Evolutionary conservation across 2,113 vertebrate species (phyloP).

Genomic region (Leiothrix lutea): DNA sequence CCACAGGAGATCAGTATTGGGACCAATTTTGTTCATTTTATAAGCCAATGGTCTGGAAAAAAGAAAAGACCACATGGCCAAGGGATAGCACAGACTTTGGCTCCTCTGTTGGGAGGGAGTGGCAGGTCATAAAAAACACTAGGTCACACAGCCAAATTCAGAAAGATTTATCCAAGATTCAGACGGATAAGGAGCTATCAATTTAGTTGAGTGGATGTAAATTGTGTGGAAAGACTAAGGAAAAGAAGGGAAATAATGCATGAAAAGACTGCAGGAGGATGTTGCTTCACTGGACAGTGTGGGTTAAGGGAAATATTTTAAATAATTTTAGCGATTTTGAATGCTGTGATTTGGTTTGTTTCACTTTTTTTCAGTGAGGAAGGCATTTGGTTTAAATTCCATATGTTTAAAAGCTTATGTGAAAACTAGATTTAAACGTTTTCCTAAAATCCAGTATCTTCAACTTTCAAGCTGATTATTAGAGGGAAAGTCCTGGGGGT

Average conservation of each 20-base stretch:
- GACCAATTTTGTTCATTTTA: slow-evolving; percentile 65
- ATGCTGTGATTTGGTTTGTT: not conserved
- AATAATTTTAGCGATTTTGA: not conserved
- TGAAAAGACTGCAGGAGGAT: not conserved
- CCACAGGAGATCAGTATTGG: slow-evolving; percentile 23
- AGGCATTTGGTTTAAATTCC: not conserved
- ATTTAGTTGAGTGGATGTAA: not conserved
- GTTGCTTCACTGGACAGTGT: not conserved
- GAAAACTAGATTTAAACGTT: not conserved
- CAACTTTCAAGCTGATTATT: not conserved
- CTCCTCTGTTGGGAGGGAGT: not conserved
- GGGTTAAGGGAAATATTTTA: not conserved
- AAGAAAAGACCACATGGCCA: not conserved
- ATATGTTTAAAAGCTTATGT: not conserved
- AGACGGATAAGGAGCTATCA: not conserved
- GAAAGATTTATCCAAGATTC: not conserved
- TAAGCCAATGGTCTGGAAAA: slow-evolving; percentile 58
- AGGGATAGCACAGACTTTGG: not conserved
- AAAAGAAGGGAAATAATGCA: not conserved
- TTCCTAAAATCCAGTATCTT: not conserved
- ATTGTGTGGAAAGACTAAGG: not conserved
- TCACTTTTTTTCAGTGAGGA: not conserved
- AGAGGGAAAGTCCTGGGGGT: not conserved
- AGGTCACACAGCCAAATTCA: not conserved
- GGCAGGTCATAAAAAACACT: not conserved